phyloP scores from a whole-genome alignment of 2,797 vertebrate genomes.

The Malacoraja senta region DNA sequence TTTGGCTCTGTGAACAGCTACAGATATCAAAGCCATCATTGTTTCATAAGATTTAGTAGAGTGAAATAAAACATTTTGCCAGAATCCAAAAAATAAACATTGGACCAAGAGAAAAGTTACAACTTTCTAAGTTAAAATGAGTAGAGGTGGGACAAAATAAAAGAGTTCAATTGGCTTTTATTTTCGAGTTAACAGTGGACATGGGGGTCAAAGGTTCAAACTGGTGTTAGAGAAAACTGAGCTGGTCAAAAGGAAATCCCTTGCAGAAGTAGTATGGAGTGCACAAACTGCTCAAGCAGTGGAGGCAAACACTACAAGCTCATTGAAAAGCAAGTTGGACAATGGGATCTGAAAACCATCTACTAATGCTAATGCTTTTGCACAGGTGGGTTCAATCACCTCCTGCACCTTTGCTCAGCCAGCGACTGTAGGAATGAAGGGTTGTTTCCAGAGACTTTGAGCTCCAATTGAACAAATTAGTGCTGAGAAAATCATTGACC shows the following conservation, averaged over 20 bases:
- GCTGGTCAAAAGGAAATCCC: background rate
- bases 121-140: background rate
- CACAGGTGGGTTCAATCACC: background rate
- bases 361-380: background rate
- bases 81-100: background rate
- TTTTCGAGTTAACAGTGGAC: background rate
- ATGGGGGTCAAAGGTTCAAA: background rate
- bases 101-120: background rate
- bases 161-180: background rate
- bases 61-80: background rate
- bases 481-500: background rate
- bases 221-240: background rate
- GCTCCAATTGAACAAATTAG: background rate
- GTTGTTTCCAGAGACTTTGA: background rate
- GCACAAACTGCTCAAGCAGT: background rate
- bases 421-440: background rate
- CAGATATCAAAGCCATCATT: background rate
- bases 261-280: background rate
- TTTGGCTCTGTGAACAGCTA: background rate
- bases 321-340: background rate
- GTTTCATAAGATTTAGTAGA: conserved; percentile 5
- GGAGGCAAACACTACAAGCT: background rate
- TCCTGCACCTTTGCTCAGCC: background rate
- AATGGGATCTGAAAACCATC: background rate
- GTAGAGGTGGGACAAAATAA: background rate